Evolutionary conservation across 2,888 invertebrate species (phyloP), one percentile per base, ranked within the genome.

Genomic region (Agrochola lychnidis): DNA sequence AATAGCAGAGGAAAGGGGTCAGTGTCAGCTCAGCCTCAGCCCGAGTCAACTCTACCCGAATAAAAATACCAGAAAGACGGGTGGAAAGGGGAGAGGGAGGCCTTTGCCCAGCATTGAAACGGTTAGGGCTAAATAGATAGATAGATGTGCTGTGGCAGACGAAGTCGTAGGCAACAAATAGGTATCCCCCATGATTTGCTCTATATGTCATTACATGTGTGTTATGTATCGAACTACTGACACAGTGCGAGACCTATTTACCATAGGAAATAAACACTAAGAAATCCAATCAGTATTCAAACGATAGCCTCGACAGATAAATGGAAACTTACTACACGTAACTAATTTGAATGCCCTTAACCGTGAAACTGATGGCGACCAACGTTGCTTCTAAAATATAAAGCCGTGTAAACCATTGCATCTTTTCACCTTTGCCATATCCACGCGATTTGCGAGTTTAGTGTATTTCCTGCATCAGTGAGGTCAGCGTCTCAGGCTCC

Each of bases 391-490:
- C 51, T 36, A 73, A 66, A 66, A 36, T 25, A 59, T 73, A 56
- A 59, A 70, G 16, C 22, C 25, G 57, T 25, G 72, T 63, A 45
- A 64, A 70, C 14, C 56, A 76, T n/a, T n/a, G n/a, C n/a, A n/a
- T 78, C 59, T 42, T 69, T 80, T 89, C 85, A 88, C 87, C 89
- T 89, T 88, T 89, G 89, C 91, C 91, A 87, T 90, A 91, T 91
- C 91, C 89, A 91, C 86, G 78, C 87, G 79, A 86, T 83, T 81
- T 77, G 69, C 66, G 51, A 81, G 81, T 75, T 80, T 63, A 78
- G 66, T 88, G 87, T 87, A 91, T 91, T 94, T 94, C 93, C 92
- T 92, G 93, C 89, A 90, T 87, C 90, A 80, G 90, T 90, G 93
- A 93, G 94, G 94, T 94, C 94, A 93, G 84, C 79, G 76, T 84